These are phyloP conservation scores for Cantharis rustica DNA, from an alignment of 2,888 invertebrate genomes.

Conservation along the genomic window DNA sequence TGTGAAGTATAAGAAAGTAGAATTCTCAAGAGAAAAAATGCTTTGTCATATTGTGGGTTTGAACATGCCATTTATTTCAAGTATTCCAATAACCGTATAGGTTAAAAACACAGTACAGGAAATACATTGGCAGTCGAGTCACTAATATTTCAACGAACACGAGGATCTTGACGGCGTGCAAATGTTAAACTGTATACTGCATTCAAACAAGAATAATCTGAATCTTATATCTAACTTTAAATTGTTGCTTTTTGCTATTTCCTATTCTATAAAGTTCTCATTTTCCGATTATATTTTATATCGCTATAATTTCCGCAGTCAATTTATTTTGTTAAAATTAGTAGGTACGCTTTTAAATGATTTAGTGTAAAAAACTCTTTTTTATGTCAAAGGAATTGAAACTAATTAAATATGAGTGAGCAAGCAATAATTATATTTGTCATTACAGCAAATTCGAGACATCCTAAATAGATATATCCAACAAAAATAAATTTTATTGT, in stretches of 20 bases:
- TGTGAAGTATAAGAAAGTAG: not conserved
- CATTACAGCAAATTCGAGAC: not conserved
- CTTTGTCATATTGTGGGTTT: not conserved
- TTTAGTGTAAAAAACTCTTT: not conserved
- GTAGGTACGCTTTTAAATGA: not conserved
- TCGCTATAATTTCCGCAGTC: not conserved
- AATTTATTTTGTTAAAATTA: not conserved
- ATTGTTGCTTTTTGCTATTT: slow-evolving; percentile 34
- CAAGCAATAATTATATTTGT: not conserved
- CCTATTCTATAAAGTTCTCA: slow-evolving; percentile 22
- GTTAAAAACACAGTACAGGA: slow-evolving; percentile 34
- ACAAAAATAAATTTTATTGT: no score
- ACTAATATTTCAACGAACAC: slow-evolving; percentile 39
- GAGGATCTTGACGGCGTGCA: slow-evolving; percentile 37
- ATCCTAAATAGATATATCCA: no score
- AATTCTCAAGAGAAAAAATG: not conserved
- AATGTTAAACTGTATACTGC: slow-evolving; percentile 43
- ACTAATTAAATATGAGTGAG: not conserved
- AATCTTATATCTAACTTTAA: slow-evolving; percentile 38
- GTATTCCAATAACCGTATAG: slow-evolving; percentile 35
- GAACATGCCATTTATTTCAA: slow-evolving; percentile 30
- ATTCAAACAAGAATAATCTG: slow-evolving; percentile 43
- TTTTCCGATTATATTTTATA: not conserved
- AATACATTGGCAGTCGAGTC: slow-evolving; percentile 42
- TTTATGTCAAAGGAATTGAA: not conserved